Evolutionary conservation across 2,113 vertebrate species (phyloP), one percentile per base, ranked within the genome.

Genomic region (Glaucomys volans): DNA sequence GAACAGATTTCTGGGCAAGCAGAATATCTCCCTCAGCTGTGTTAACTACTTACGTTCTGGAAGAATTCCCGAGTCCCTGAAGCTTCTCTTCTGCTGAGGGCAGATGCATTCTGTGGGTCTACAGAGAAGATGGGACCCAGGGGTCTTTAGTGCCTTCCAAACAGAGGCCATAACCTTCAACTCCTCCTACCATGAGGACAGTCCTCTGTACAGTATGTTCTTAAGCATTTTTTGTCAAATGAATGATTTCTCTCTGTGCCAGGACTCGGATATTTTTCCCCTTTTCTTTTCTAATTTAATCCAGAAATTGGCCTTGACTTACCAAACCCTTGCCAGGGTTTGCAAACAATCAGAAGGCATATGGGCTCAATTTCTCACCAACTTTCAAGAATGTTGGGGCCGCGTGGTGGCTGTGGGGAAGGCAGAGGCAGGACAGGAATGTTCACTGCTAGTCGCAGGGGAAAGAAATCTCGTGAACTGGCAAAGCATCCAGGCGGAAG

Each of bases 251-350:
- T 92, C 72, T 94, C 74, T 77, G 20, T 95, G 95, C 94, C 94
- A 94, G 91, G 71, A 94, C 86, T 95, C 40, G 47, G 50, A 92
- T 85, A 72, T 87, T 94, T 97, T 92, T 57, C 81, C 50, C 93
- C 59, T 84, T 95, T 97, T 95, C 87, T 97, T 91, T 94, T 93
- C 94, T 97, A 96, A 96, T 93, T 96, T 94, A 98, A 97, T 97
- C 77, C 95, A 98, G 97, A 97, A 97, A 92, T 96, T 97, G 96
- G 96, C 97, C 97, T 97, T 92, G 81, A 72, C 83, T 94, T 71
- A 22, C 82, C 44, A 32, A 62, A 95, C 77, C 28, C 82, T 96
- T 97, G 97, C 97, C 96, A 97, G 97, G 79, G 82, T 96, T 97
- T 97, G 88, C 93, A 94, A 97, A 97, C 93, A 84, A 84, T 95